A percentile compares a stretch with the other conserved stretches of the same genome.
These are phyloP conservation scores for Gallinago undulata DNA, from an alignment of 2,113 vertebrate species.

Conservation along the genomic window DNA sequence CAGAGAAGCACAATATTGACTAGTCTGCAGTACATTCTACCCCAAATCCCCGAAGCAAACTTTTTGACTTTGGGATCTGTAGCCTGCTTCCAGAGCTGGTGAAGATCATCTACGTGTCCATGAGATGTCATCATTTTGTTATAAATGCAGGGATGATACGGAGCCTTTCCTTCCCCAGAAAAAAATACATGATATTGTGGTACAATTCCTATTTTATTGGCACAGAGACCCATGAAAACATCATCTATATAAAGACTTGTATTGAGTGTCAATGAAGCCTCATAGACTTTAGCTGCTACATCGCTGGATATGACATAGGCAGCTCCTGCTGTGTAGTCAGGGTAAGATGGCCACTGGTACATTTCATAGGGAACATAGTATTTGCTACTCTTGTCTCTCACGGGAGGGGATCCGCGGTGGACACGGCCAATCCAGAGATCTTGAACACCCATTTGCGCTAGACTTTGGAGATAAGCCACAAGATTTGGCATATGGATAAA, in stretches of 20 bases:
- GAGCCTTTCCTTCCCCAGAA: conserved; percentile 88
- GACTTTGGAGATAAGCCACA: conserved; percentile 80
- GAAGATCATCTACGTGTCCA: conserved; percentile 82
- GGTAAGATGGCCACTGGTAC: conserved; percentile 91
- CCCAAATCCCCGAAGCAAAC: conserved; percentile 74
- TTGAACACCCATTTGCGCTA: conserved; percentile 72
- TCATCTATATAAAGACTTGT: conserved; percentile 92
- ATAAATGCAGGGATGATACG: conserved; percentile 90
- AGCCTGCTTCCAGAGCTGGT: conserved; percentile 82
- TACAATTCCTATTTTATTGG: conserved; percentile 84
- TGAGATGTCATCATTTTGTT: conserved; percentile 96
- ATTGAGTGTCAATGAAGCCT: conserved; percentile 83
- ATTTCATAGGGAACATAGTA: conserved; percentile 87
- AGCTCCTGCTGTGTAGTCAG: conserved; percentile 92
- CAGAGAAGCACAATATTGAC: conserved; percentile 87
- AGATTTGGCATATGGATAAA: conserved; percentile 94
- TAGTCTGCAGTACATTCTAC: conserved; percentile 82
- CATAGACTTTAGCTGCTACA: conserved; percentile 87
- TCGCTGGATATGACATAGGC: conserved; percentile 89
- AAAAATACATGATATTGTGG: conserved; percentile 88
- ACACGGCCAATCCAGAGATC: conserved; percentile 92
- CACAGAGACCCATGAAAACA: conserved; percentile 97
- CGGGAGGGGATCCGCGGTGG: conserved; percentile 84
- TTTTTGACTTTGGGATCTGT: conserved; percentile 74
- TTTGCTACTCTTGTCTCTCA: conserved; percentile 85